These are phyloP conservation scores for Seriola rivoliana DNA, from an alignment of 2,113 vertebrate species.

Conservation along the genomic window DNA sequence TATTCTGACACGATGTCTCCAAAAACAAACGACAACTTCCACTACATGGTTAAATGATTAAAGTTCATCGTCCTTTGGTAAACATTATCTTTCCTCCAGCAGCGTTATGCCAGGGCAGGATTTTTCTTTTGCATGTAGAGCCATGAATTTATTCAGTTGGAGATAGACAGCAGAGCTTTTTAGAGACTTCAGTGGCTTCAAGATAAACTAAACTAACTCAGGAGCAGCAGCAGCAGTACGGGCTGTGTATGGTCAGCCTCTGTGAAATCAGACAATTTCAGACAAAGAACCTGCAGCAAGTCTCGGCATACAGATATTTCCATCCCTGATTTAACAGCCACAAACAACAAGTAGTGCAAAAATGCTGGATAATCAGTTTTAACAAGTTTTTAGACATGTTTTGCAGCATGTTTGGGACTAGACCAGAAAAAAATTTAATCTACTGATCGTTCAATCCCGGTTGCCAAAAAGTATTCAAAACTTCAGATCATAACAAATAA, in stretches of 20 bases:
- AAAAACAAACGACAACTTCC: constrained; percentile 5
- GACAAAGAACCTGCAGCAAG: constrained; percentile 36
- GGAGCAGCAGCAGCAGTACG: neutral
- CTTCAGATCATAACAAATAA: neutral
- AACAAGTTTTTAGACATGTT: neutral
- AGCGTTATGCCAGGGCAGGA: neutral
- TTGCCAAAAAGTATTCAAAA: neutral
- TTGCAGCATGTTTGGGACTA: too few species aligned
- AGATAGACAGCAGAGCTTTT: constrained; percentile 27
- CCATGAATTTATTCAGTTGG: constrained; percentile 7
- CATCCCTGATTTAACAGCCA: constrained; percentile 2
- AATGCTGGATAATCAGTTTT: neutral
- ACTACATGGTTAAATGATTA: neutral
- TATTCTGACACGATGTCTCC: neutral
- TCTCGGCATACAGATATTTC: neutral
- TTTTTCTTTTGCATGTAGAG: constrained; percentile 9
- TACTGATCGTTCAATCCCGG: neutral
- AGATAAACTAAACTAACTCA: constrained; percentile 15
- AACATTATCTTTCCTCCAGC: neutral
- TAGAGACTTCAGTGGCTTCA: constrained; percentile 12
- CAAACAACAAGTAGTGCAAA: constrained; percentile 4
- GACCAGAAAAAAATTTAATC: neutral
- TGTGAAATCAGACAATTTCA: constrained; percentile 38
- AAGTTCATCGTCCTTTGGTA: neutral
- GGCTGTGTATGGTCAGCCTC: constrained; percentile 21